phyloP scores from a whole-genome alignment of 1,140 invertebrate genomes.

The Vollenhovia emeryi region DNA sequence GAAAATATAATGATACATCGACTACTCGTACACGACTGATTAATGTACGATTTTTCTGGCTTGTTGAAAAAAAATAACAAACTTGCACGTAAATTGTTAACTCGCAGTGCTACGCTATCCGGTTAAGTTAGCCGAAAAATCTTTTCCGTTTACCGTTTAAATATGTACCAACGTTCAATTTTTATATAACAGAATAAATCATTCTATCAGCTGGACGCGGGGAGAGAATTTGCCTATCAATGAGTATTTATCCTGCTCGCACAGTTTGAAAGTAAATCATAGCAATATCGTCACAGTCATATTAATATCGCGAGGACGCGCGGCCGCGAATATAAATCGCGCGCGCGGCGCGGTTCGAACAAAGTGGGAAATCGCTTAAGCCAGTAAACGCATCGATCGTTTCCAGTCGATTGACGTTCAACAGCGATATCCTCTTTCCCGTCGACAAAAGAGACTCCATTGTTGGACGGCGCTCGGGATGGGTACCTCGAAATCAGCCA shows the following conservation, averaged over 20 bases:
- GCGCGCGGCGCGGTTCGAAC: constrained; percentile 30
- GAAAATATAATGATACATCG: neutral
- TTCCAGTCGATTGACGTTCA: constrained; percentile 78
- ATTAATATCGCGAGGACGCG: constrained; percentile 48
- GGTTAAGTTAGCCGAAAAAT: neutral
- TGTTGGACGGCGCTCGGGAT: constrained; percentile 55
- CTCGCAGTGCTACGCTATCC: neutral
- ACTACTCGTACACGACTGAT: neutral
- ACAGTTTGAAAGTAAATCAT: constrained; percentile 30
- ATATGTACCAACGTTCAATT: neutral
- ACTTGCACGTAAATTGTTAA: neutral
- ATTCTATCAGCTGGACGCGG: neutral
- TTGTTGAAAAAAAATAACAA: neutral
- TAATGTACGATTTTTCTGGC: neutral
- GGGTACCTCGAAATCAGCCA: constrained; percentile 70
- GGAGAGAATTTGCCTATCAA: neutral
- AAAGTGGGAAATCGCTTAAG: constrained; percentile 71
- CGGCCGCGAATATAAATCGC: constrained; percentile 53
- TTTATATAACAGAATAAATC: neutral
- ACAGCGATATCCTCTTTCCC: constrained; percentile 76
- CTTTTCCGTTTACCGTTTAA: too few species aligned
- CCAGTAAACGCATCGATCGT: constrained; percentile 75
- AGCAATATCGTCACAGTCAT: constrained; percentile 50
- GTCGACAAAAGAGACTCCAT: constrained; percentile 71
- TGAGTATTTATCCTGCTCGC: constrained; percentile 28